A percentile compares a stretch with the other conserved stretches of the same genome.
These are phyloP conservation scores for Scrobipalpa atriplicella DNA, from an alignment of 2,888 invertebrate genomes.

Conservation along the genomic window DNA sequence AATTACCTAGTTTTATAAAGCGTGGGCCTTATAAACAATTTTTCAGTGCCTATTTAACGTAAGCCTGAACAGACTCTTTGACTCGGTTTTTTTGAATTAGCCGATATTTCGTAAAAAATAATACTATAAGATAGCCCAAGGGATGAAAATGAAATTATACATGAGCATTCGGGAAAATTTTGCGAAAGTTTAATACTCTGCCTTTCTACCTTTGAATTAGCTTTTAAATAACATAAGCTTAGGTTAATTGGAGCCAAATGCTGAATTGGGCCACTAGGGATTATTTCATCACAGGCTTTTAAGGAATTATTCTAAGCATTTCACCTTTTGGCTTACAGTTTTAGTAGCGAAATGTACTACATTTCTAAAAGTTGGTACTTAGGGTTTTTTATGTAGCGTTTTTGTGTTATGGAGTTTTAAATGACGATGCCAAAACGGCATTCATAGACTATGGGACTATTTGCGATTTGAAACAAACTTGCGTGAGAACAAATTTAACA, in stretches of 20 bases:
- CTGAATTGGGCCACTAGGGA: background rate
- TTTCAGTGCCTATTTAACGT: background rate
- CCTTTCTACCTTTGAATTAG: constrained; percentile 12
- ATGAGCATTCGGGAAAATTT: background rate
- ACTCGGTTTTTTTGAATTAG: background rate
- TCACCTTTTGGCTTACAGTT: no score
- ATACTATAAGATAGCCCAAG: constrained; percentile 5
- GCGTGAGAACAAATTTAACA: no score
- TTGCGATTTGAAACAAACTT: no score
- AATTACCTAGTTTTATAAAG: no score
- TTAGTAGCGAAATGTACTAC: no score
- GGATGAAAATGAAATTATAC: constrained; percentile 20
- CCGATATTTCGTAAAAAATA: constrained; percentile 7
- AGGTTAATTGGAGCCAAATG: constrained; percentile 10
- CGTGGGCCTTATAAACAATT: background rate
- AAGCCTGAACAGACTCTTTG: background rate
- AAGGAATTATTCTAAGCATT: background rate
- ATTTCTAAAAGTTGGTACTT: no score
- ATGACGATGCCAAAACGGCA: no score
- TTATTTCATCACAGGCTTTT: background rate
- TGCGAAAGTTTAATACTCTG: background rate
- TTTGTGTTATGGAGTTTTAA: no score
- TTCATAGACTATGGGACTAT: no score
- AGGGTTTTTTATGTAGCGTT: no score
- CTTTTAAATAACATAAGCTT: constrained; percentile 10